These are phyloP conservation scores for Unio delphinus DNA, from an alignment of 2,888 invertebrate species.

Conservation along the genomic window DNA sequence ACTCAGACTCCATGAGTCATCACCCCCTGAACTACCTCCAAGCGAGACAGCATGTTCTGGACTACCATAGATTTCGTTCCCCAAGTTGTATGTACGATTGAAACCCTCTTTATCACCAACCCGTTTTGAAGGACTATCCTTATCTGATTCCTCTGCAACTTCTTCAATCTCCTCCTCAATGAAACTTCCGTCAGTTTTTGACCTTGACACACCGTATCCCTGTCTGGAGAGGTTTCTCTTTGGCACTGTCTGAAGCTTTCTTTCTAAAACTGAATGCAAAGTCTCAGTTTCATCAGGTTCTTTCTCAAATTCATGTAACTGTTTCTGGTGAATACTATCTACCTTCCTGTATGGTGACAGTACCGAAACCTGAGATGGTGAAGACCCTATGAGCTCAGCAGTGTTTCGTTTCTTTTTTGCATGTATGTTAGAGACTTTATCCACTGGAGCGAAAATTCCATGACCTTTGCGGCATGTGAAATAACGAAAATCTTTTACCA, in stretches of 20 bases:
- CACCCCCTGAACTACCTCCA: conserved; percentile 31
- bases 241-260: too few relatives aligned
- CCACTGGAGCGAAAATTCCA: conserved; percentile 79
- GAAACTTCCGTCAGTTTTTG: conserved; percentile 2
- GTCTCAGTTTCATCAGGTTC: too few relatives aligned
- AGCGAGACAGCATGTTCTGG: conserved; percentile 24
- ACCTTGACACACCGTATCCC: too few relatives aligned
- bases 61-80: conserved; percentile 13
- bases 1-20: conserved; percentile 33
- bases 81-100: conserved; percentile 4
- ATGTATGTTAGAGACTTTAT: conserved; percentile 72
- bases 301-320: too few relatives aligned
- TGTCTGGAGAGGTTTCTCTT: too few relatives aligned
- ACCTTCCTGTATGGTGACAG: too few relatives aligned
- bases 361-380: background rate
- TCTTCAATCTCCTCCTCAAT: conserved; percentile 18
- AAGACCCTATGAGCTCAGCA: conserved; percentile 14
- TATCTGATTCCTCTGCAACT: conserved; percentile 4
- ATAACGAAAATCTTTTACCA: conserved; percentile 77
- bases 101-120: too few relatives aligned
- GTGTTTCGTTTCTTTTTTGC: conserved; percentile 11
- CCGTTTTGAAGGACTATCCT: too few relatives aligned
- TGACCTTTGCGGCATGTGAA: conserved; percentile 77
- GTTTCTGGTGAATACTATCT: too few relatives aligned
- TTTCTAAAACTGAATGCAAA: too few relatives aligned